phyloP scores from a whole-genome alignment of 2,888 invertebrate species.

The Hyalella azteca region DNA sequence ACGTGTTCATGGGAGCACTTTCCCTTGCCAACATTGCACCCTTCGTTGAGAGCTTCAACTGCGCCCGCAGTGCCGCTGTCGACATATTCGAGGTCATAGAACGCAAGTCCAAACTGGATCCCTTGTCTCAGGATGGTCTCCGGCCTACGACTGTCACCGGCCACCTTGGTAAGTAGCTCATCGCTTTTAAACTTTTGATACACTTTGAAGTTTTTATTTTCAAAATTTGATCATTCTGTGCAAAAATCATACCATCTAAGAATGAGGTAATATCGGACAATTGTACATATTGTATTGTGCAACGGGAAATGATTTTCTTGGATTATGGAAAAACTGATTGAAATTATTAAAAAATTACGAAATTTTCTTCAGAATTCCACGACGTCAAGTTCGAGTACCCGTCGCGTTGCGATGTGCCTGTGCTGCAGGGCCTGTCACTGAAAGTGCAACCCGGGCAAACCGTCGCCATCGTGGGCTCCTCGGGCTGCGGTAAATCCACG shows the following conservation, averaged over 20 bases:
- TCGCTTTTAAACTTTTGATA: too few species aligned
- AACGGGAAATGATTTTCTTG: background rate
- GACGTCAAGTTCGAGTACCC: conserved; percentile 81
- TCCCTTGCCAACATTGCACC: conserved; percentile 77
- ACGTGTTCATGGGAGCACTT: conserved; percentile 74
- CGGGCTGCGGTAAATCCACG: conserved; percentile 65
- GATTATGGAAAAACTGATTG: background rate
- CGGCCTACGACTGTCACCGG: conserved; percentile 69
- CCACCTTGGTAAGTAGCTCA: conserved; percentile 69
- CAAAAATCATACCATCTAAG: background rate
- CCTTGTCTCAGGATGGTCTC: conserved; percentile 70
- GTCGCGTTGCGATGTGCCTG: conserved; percentile 73
- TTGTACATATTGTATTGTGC: background rate
- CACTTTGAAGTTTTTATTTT: too few species aligned
- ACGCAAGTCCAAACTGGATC: conserved; percentile 74
- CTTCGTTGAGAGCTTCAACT: conserved; percentile 75
- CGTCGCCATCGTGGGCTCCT: conserved; percentile 61
- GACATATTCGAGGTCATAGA: conserved; percentile 77
- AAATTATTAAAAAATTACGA: background rate
- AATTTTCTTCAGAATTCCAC: conserved; percentile 67
- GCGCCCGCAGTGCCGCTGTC: conserved; percentile 75
- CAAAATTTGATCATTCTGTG: too few species aligned
- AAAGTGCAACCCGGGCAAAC: conserved; percentile 60
- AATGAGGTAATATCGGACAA: background rate
- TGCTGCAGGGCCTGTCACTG: conserved; percentile 67